phyloP scores from a whole-genome alignment of 1,140 invertebrate species.

The Fopius arisanus region DNA sequence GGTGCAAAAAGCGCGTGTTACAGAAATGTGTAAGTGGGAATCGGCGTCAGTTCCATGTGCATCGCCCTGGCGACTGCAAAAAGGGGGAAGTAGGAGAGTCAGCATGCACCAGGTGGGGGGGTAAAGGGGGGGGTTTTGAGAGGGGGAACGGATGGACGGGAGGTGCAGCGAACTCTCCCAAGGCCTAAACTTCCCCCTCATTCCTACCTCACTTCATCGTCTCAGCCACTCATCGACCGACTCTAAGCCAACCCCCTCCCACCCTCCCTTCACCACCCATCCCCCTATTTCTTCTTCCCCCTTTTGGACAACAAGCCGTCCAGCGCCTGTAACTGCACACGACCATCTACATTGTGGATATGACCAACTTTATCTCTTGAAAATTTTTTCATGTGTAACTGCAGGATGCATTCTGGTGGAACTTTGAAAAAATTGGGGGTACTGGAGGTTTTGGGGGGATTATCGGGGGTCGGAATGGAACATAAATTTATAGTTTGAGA shows the following conservation, averaged over 20 bases:
- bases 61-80: constrained; percentile 42
- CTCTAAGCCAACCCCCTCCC: constrained; percentile 27
- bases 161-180: constrained; percentile 66
- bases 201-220: constrained; percentile 30
- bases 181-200: constrained; percentile 48
- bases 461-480: too few species aligned
- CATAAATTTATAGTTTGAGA: too few species aligned
- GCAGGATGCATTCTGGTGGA: too few species aligned
- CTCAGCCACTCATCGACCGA: constrained; percentile 21
- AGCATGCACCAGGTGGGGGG: constrained; percentile 32
- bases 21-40: constrained; percentile 1
- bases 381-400: neutral
- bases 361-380: neutral
- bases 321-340: neutral
- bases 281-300: constrained; percentile 32
- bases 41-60: constrained; percentile 45
- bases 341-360: constrained; percentile 3
- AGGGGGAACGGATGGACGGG: constrained; percentile 54
- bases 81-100: constrained; percentile 59
- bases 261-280: constrained; percentile 42
- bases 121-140: constrained; percentile 30
- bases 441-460: too few species aligned
- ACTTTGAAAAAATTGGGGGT: too few species aligned
- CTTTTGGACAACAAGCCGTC: constrained; percentile 1
- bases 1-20: constrained; percentile 5